A percentile compares a stretch with the other conserved stretches of the same genome.
phyloP scores from a whole-genome alignment of 2,113 vertebrate species.

The Tauraco erythrolophus region DNA sequence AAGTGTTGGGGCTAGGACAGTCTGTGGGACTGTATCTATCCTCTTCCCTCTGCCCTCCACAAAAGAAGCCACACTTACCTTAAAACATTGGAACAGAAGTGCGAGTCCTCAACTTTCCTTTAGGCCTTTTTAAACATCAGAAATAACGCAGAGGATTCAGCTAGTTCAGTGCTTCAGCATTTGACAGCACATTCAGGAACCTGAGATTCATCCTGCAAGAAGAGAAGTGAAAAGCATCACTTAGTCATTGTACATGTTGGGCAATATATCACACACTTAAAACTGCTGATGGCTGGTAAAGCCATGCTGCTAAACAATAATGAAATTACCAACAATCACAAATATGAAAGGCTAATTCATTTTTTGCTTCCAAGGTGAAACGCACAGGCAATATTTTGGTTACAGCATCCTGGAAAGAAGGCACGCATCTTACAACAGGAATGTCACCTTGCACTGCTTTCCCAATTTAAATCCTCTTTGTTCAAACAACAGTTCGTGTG shows the following conservation, averaged over 20 bases:
- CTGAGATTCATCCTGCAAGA: not conserved
- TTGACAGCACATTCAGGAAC: not conserved
- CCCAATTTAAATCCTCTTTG: not conserved
- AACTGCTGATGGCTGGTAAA: not conserved
- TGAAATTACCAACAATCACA: not conserved
- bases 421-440: not conserved
- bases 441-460: not conserved
- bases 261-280: not conserved
- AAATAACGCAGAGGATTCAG: not conserved
- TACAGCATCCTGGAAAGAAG: not conserved
- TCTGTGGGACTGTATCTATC: rapidly evolving
- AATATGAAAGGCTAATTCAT: not conserved
- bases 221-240: not conserved
- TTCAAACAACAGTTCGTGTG: not conserved
- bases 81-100: not conserved
- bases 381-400: not conserved
- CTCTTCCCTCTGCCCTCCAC: not conserved
- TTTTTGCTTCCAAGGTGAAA: not conserved
- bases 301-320: not conserved
- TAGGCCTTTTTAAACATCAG: not conserved
- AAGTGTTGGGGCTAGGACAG: not conserved
- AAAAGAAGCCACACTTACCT: slow-evolving; percentile 1
- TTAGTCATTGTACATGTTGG: not conserved
- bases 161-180: not conserved
- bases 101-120: not conserved